Evolutionary conservation across 1,140 invertebrate species (phyloP), one percentile per base, ranked within the genome.

Genomic region (Prorops nasuta): DNA sequence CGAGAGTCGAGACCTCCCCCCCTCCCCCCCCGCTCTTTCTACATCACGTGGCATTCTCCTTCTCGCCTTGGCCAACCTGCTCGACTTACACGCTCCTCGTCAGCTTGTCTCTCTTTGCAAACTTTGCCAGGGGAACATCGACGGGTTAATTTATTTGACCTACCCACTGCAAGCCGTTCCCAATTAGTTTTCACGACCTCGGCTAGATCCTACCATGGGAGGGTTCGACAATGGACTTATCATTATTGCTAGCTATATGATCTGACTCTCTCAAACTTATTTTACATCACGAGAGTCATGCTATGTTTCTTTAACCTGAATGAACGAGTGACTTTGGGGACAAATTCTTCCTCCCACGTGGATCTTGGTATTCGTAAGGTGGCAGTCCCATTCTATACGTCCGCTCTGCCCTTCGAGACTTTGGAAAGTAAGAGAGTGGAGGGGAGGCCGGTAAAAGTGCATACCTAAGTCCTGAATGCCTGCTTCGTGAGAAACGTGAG

Each of bases 141-240:
- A 46, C 47, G 54, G 66, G 68, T 71, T 68, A 72, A 72, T 72
- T 69, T 64, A 71, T 71, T 72, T 71, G 60, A 72, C 66, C 64
- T 47, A 49, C 43, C 50, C 41, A 51, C 48, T 55, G 55, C 38
- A 51, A n/a, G 44, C 55, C 41, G 47, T 47, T 52, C 48, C 52
- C 60, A 68, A 68, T 68, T 68, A 62, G 46, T 49, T 42, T 45
- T 35, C 42, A 34, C 17, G 19, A 36, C 17, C 35, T 56, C 45
- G 38, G 56, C 20, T 48, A 48, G 20, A 44, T 60, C 24, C 34
- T 37, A n/a, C n/a, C n/a, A n/a, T n/a, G n/a, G n/a, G n/a, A n/a
- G n/a, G n/a, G n/a, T n/a, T n/a, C n/a, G n/a, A n/a, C n/a, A n/a
- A n/a, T n/a, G n/a, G n/a, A n/a, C n/a, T n/a, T n/a, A n/a, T n/a